A percentile compares a stretch with the other conserved stretches of the same genome.
Conservation (phyloP, 2,797 vertebrate species). For the Sebastolobus altivelis region DNA sequence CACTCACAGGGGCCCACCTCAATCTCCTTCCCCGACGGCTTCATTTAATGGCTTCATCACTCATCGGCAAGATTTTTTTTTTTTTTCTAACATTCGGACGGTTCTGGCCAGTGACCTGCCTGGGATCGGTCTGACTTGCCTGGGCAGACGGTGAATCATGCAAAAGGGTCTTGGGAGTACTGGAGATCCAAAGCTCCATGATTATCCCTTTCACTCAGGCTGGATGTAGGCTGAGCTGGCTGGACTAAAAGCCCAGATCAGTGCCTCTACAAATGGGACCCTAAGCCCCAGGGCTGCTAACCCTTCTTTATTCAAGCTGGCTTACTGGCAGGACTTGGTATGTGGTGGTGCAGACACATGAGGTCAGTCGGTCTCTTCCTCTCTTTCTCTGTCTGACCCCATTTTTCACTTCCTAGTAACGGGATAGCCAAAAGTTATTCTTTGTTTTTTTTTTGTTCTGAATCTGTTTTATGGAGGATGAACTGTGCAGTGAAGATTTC, state of each 20-base stretch:
- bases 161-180: conserved; percentile 55
- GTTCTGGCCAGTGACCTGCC: conserved; percentile 44
- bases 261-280: conserved; percentile 63
- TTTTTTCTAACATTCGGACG: conserved; percentile 31
- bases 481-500: background rate
- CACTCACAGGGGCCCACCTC: conserved; percentile 54
- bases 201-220: conserved; percentile 69
- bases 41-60: conserved; percentile 74
- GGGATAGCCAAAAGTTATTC: background rate
- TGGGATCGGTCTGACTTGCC: conserved; percentile 56
- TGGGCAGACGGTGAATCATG: conserved; percentile 61
- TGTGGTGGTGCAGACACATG: conserved; percentile 13
- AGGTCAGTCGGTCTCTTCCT: conserved; percentile 26
- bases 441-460: background rate
- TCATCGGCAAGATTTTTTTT: conserved; percentile 54
- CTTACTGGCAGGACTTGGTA: conserved; percentile 45
- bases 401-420: conserved; percentile 7
- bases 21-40: conserved; percentile 47
- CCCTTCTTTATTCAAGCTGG: conserved; percentile 59
- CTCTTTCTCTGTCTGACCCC: conserved; percentile 7
- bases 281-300: conserved; percentile 49
- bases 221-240: conserved; percentile 64
- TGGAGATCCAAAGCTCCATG: conserved; percentile 61
- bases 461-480: background rate
- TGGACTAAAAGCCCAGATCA: conserved; percentile 70